Evolutionary conservation across 2,797 vertebrate species (phyloP).

Genomic region (Poeciliopsis presidionis): DNA sequence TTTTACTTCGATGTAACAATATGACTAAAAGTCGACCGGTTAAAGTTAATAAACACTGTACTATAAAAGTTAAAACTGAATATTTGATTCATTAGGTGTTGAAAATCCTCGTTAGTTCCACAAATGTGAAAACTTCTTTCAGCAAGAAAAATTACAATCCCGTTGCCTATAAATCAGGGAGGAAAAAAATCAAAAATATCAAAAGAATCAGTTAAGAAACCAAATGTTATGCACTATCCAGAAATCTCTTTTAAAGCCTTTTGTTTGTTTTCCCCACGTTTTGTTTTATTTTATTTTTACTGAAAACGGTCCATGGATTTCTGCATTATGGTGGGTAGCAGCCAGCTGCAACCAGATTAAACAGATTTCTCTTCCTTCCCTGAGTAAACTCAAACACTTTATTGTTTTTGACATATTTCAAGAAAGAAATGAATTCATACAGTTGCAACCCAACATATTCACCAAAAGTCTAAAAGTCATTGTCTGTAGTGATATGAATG

Average conservation of each 20-base stretch:
- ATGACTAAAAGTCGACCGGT: not conserved
- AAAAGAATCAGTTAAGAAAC: not conserved
- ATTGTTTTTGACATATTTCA: not conserved
- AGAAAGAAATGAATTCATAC: not conserved
- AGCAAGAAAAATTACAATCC: not conserved
- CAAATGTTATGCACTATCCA: not conserved
- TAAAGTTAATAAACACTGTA: not conserved
- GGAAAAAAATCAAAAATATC: not conserved
- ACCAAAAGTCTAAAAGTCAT: not conserved
- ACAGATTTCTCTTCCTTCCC: not conserved
- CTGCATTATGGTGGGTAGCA: not conserved
- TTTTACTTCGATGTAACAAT: not conserved
- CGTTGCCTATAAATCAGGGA: not conserved
- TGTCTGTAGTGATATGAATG: not conserved
- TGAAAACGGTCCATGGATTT: not conserved
- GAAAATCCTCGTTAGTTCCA: not conserved
- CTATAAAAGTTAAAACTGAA: not conserved
- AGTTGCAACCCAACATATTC: not conserved
- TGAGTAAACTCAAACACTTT: not conserved
- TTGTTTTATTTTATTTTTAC: not conserved
- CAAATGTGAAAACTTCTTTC: not conserved
- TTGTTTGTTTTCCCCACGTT: not conserved
- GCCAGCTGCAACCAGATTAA: not conserved
- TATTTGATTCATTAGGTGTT: not conserved
- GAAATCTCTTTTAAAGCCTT: not conserved